Evolutionary conservation across 2,888 invertebrate genomes (phyloP).

Genomic region (Caenorhabditis sulstoni): DNA sequence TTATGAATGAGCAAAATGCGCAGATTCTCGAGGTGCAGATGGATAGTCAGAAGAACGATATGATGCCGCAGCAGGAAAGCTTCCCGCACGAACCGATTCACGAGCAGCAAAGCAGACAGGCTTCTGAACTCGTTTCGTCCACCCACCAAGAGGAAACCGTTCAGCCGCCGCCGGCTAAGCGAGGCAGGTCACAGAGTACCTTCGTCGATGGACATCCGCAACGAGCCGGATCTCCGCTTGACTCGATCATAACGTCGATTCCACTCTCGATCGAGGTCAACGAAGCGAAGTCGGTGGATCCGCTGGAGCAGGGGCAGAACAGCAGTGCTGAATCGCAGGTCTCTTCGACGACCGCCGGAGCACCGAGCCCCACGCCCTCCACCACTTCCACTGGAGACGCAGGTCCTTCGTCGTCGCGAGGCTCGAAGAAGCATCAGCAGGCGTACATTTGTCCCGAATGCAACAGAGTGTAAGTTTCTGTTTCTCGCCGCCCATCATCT

Average conservation of each 20-base stretch:
- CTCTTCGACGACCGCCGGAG: background rate
- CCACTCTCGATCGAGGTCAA: constrained; percentile 45
- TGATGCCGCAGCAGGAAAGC: too few relatives aligned
- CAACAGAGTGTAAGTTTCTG: constrained; percentile 56
- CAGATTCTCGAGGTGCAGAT: too few relatives aligned
- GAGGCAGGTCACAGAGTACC: too few relatives aligned
- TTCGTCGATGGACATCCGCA: background rate
- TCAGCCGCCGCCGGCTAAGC: background rate
- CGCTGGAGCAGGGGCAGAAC: constrained; percentile 3
- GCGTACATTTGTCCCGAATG: constrained; percentile 69
- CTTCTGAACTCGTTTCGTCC: too few relatives aligned
- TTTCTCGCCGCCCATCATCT: background rate
- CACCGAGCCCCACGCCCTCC: background rate
- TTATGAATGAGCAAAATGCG: too few relatives aligned
- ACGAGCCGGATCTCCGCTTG: constrained; percentile 45
- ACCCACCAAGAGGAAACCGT: too few relatives aligned
- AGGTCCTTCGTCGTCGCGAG: background rate
- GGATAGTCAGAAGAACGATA: too few relatives aligned
- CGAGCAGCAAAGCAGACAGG: background rate
- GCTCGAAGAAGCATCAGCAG: constrained; percentile 6
- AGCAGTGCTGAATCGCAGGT: constrained; percentile 13
- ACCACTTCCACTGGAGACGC: too few relatives aligned
- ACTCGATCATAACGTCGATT: constrained; percentile 61
- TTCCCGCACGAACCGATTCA: background rate
- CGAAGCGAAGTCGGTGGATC: background rate